A percentile compares a stretch with the other conserved stretches of the same genome.
These are phyloP conservation scores for Pseudorasbora parva DNA, from an alignment of 2,113 vertebrate genomes.

Conservation along the genomic window DNA sequence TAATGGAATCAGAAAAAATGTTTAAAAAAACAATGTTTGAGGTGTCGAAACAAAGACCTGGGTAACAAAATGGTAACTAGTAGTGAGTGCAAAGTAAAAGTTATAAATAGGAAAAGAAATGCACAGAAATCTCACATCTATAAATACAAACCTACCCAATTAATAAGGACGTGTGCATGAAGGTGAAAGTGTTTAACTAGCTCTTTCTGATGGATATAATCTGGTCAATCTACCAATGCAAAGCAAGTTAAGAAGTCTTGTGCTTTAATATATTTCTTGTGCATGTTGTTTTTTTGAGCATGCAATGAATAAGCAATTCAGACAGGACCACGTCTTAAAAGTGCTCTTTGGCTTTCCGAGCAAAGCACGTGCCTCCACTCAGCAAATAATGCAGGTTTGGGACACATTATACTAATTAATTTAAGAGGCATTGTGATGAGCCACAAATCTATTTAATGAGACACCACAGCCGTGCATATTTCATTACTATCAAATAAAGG, in stretches of 20 bases:
- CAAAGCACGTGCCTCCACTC: slow-evolving; percentile 5
- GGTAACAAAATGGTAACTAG: background rate
- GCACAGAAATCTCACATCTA: background rate
- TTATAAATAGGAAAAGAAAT: background rate
- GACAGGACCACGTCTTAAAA: background rate
- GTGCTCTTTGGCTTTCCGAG: background rate
- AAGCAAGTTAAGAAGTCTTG: background rate
- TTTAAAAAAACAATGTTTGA: background rate
- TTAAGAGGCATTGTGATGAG: slow-evolving; percentile 27
- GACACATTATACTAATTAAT: slow-evolving; percentile 42
- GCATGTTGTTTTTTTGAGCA: background rate
- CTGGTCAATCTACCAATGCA: background rate
- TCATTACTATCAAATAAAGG: slow-evolving; percentile 39
- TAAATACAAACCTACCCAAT: background rate
- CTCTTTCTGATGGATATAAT: slow-evolving; percentile 12
- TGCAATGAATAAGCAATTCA: slow-evolving; percentile 2
- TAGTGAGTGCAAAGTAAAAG: background rate
- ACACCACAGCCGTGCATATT: slow-evolving; percentile 26
- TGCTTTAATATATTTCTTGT: background rate
- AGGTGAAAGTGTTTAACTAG: background rate
- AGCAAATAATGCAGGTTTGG: slow-evolving; percentile 37
- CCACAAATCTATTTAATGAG: slow-evolving; percentile 40
- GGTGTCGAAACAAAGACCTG: slow-evolving; percentile 1
- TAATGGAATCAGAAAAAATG: slow-evolving; percentile 16
- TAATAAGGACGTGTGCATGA: background rate